phyloP scores from a whole-genome alignment of 2,113 vertebrate genomes.

The Kryptolebias marmoratus region DNA sequence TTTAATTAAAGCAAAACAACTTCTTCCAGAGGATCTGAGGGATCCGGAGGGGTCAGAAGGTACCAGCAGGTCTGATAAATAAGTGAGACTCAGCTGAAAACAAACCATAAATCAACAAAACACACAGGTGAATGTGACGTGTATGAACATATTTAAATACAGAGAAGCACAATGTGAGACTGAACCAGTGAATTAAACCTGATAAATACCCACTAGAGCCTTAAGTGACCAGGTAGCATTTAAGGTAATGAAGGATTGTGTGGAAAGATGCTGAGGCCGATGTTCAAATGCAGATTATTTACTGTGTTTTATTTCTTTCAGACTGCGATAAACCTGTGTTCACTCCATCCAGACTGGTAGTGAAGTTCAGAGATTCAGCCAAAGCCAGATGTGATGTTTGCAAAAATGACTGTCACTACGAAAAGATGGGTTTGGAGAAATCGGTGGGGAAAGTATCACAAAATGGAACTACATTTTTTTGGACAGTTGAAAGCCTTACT shows the following conservation, averaged over 20 bases:
- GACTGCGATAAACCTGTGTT: conserved; percentile 26
- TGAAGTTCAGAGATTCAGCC: conserved; percentile 33
- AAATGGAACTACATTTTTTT: not conserved
- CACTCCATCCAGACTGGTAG: conserved; percentile 36
- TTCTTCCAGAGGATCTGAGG: no score
- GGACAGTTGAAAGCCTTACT: not conserved
- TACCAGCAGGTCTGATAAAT: no score
- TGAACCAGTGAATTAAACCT: no score
- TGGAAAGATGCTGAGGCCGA: no score
- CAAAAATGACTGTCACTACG: fast-evolving
- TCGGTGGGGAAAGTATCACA: fast-evolving
- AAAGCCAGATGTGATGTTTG: not conserved
- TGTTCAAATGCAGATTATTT: not conserved
- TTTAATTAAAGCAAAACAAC: no score
- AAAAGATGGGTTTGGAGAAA: fast-evolving
- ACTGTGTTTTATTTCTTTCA: fast-evolving
- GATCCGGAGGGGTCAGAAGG: no score
- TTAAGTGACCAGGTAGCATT: not conserved
- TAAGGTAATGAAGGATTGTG: not conserved
- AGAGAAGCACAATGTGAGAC: not conserved
- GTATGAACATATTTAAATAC: not conserved
- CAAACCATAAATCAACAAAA: no score
- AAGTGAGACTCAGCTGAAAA: no score
- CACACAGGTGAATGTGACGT: not conserved
- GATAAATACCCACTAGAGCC: not conserved